These are phyloP conservation scores for Drosophila rhopaloa DNA, from an alignment of 1,140 invertebrate genomes.

Conservation along the genomic window DNA sequence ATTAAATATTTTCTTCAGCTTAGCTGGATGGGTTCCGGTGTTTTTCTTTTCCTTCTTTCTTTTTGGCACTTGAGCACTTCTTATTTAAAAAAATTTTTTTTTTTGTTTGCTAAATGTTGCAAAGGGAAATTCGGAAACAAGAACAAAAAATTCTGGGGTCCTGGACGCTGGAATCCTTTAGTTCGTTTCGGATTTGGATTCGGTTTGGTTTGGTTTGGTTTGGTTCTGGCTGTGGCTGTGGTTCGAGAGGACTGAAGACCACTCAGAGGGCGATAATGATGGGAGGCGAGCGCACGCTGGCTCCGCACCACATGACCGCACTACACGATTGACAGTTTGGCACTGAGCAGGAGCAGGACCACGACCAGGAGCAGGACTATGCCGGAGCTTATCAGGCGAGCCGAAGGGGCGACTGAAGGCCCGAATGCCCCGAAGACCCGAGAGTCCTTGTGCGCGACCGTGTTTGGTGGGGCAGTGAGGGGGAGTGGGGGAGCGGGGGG, in stretches of 20 bases:
- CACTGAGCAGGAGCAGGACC: constrained; percentile 53
- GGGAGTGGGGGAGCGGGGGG: constrained; percentile 1
- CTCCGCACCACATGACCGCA: constrained; percentile 77
- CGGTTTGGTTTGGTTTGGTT: constrained; percentile 1
- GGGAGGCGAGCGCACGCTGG: constrained; percentile 60
- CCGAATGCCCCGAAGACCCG: constrained; percentile 21
- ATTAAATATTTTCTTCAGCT: constrained; percentile 34
- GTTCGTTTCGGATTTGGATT: constrained; percentile 5
- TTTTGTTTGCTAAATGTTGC: constrained; percentile 22
- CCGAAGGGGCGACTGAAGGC: constrained; percentile 7
- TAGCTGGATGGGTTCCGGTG: constrained; percentile 34
- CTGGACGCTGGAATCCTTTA: constrained; percentile 9
- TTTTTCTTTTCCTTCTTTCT: neutral
- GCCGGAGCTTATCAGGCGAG: constrained; percentile 35
- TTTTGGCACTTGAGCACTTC: constrained; percentile 36
- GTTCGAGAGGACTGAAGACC: constrained; percentile 55
- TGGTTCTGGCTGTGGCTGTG: constrained; percentile 25
- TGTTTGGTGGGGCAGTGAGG: constrained; percentile 1
- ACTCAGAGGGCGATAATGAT: constrained; percentile 62
- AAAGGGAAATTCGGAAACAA: constrained; percentile 15
- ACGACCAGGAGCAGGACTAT: constrained; percentile 24
- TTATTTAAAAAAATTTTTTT: constrained; percentile 2
- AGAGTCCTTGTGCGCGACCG: neutral
- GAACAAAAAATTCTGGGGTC: constrained; percentile 16
- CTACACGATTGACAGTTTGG: constrained; percentile 81